A percentile compares a stretch with the other conserved stretches of the same genome.
phyloP scores from a whole-genome alignment of 2,113 vertebrate genomes.

The Istiophorus platypterus region DNA sequence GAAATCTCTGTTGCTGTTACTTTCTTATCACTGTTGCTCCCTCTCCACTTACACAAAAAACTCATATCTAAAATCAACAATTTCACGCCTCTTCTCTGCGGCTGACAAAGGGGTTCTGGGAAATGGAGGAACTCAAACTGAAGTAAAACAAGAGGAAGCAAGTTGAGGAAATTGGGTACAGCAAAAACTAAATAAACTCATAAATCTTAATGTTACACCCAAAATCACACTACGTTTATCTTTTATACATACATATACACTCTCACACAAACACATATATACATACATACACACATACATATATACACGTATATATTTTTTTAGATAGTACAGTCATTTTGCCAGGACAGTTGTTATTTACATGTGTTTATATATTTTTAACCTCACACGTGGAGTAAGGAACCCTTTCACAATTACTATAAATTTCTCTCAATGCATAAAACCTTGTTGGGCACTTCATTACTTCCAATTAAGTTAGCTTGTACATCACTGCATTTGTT shows the following conservation, averaged over 20 bases:
- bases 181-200: background rate
- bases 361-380: conserved; percentile 38
- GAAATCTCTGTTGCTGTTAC: background rate
- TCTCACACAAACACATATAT: too few species aligned
- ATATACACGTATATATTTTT: background rate
- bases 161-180: background rate
- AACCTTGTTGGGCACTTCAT: conserved; percentile 41
- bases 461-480: conserved; percentile 62
- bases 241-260: background rate
- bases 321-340: conserved; percentile 53
- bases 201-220: background rate
- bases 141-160: background rate
- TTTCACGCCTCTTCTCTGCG: conserved; percentile 12
- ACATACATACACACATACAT: too few species aligned
- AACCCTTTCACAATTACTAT: conserved; percentile 15
- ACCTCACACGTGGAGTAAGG: background rate
- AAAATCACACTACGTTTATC: conserved; percentile 15
- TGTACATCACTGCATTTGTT: conserved; percentile 47
- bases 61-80: conserved; percentile 25
- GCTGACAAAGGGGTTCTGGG: conserved; percentile 7
- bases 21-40: conserved; percentile 34
- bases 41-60: conserved; percentile 7
- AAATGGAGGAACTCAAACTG: conserved; percentile 20
- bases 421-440: conserved; percentile 25
- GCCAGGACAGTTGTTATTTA: conserved; percentile 46